Base-by-base conservation (phyloP, 2,797 vertebrate genomes). In the Acipenser transmontanus region DNA sequence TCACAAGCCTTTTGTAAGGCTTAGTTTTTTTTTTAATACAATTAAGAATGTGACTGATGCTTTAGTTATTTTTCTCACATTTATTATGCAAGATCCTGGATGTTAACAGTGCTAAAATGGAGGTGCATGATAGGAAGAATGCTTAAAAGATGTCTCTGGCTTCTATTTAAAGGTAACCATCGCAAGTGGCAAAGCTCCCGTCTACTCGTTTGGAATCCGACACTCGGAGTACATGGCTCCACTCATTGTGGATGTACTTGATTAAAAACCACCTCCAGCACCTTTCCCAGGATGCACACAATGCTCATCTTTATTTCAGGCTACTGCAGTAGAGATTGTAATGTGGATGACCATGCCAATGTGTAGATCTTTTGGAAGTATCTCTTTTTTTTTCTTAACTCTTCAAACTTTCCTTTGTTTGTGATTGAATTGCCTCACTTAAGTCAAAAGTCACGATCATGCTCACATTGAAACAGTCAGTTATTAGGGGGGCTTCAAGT, bases 151-250 rank as follows among this genome's bases (percentile, higher is more conserved):
- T 12, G 20, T 9, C 63, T 10, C 4, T 7, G 60, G 7, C 69
- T 14, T 72, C 12, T 67, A 8, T 67, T 70, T 17, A 6, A 66
- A 92, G 91, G 89, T 89, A 51, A 84, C 76, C 10, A 67, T 73
- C 57, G 82, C 85, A 61, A 81, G 34, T 73, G 1, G 52, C 60
- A 83, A 79, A 71, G 78, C 85, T 59, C 89, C 89, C 1, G 85
- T 87, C 56, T 91, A 84, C 66, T 84, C 85, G 14, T 95, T 96
- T 71, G 94, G 94, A 66, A 72, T 94, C 68, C 88, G 87, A 49
- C 94, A 95, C 69, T 95, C 94, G 0, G 78, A 94, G 9, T 93
- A 84, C 61, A 71, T 85, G 13, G 68, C 84, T 8, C 88, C 84
- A 0, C 64, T 91, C n/a, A 75, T 90, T 66, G 62, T 75, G 7